phyloP scores from a whole-genome alignment of 53 echinoderm and acorn worm species.

The Luidia sarsii region DNA sequence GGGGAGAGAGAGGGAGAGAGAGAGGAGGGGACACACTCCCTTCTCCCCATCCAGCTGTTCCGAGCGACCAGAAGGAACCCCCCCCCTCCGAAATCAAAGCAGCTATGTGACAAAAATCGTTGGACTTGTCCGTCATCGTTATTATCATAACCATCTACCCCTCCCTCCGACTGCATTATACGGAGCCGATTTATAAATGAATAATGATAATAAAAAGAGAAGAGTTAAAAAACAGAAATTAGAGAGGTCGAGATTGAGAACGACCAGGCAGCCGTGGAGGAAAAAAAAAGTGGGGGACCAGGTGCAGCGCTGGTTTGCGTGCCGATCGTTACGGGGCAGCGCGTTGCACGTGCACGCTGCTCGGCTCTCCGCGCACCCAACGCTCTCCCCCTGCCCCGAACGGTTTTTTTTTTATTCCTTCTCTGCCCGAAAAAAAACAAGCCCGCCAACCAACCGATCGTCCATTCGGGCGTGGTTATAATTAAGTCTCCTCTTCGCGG shows the following conservation, averaged over 20 bases:
- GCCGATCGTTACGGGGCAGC: slow-evolving; percentile 22
- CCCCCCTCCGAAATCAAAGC: background rate
- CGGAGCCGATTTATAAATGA: too few relatives aligned
- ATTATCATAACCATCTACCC: too few relatives aligned
- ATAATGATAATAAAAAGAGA: too few relatives aligned
- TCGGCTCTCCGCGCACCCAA: too few relatives aligned
- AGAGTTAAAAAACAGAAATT: slow-evolving; percentile 11
- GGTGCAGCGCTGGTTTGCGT: background rate
- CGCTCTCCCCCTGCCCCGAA: too few relatives aligned
- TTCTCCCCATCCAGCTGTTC: slow-evolving; percentile 30
- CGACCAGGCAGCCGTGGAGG: background rate
- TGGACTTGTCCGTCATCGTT: too few relatives aligned
- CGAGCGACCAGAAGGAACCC: background rate
- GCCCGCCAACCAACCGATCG: too few relatives aligned
- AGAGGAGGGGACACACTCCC: too few relatives aligned
- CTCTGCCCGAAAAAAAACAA: too few relatives aligned
- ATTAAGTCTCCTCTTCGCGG: background rate
- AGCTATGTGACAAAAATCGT: background rate
- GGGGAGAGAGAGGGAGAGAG: slow-evolving; percentile 17
- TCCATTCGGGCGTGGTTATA: slow-evolving; percentile 6
- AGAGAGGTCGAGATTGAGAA: background rate
- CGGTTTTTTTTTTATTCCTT: too few relatives aligned
- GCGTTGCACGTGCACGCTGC: slow-evolving; percentile 7
- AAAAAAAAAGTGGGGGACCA: background rate
- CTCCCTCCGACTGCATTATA: too few relatives aligned